Evolutionary conservation across 2,797 vertebrate species (phyloP).

Genomic region (Trachops cirrhosus): DNA sequence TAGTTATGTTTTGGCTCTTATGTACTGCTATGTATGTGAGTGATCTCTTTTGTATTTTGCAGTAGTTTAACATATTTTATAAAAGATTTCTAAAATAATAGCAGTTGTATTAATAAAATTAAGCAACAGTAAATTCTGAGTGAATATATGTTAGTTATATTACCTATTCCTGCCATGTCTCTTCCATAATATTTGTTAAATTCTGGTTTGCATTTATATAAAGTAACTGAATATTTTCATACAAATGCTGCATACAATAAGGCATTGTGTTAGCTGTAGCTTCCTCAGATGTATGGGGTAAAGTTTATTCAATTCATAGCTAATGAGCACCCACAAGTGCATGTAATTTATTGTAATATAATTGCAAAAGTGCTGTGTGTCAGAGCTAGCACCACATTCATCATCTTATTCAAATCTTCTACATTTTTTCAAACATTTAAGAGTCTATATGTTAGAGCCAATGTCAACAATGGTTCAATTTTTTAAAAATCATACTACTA

Average conservation of each 20-base stretch:
- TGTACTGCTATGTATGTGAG: background rate
- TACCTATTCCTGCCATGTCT: background rate
- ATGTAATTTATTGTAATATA: background rate
- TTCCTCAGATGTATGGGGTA: background rate
- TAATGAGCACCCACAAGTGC: background rate
- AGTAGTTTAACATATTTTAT: background rate
- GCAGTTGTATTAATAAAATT: background rate
- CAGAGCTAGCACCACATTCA: background rate
- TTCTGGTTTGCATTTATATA: conserved; percentile 19
- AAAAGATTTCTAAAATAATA: background rate
- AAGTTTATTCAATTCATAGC: background rate
- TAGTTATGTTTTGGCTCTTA: background rate
- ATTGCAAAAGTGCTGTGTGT: background rate
- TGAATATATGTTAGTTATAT: background rate
- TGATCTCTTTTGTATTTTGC: background rate
- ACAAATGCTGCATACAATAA: background rate
- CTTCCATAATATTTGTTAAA: background rate
- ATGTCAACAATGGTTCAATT: conserved; percentile 9
- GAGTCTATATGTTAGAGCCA: background rate
- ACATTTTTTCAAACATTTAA: conserved; percentile 18
- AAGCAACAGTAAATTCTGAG: background rate
- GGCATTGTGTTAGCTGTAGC: background rate
- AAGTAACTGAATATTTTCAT: background rate
- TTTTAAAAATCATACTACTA: background rate
- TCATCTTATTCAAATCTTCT: background rate